Base-by-base conservation (phyloP, 2,888 invertebrate genomes). In the Monochamus alternatus region DNA sequence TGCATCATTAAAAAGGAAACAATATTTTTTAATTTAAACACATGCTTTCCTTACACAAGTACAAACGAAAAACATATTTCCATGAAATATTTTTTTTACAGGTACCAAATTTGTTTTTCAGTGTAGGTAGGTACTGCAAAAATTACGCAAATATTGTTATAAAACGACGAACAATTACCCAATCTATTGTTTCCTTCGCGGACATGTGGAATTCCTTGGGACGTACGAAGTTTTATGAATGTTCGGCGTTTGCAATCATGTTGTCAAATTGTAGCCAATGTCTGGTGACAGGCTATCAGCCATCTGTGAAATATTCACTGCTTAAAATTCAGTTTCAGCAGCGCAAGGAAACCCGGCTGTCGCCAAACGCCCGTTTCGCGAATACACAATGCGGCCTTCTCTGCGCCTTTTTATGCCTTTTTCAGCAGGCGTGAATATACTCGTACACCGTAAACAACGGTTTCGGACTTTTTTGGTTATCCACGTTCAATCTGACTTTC, bases 211-310 rank as follows among this genome's bases (percentile, higher is more conserved):
- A 76, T 74, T 76, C 74, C 75, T 31, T 52, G 30, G 63, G 51
- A 22, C 59, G 68, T 69, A 52, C 58, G 55, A 69, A 77, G 72
- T 79, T 81, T 83, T 84, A 85, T 84, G 81, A 80, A 84, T 78
- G 83, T 80, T 78, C 78, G 74, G 74, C 75, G 80, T 81, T 83
- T 81, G 84, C 85, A 86, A 86, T 86, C 86, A 86, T 86, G 85
- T 86, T 86, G 86, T 86, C 86, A 86, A 86, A 86, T 86, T 86
- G 85, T 82, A 83, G 83, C 80, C 84, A 84, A 83, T 84, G 83
- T 81, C 81, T 76, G 82, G 81, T 85, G 86, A 86, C 86, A 86
- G 85, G 82, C 84, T 81, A 85, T 85, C 84, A 83, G 84, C 83
- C 81, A 81, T 82, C 82, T 72, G 83, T 85, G 84, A 85, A 84